Evolutionary conservation across 2,888 invertebrate genomes (phyloP).

Genomic region (Nomada flava): DNA sequence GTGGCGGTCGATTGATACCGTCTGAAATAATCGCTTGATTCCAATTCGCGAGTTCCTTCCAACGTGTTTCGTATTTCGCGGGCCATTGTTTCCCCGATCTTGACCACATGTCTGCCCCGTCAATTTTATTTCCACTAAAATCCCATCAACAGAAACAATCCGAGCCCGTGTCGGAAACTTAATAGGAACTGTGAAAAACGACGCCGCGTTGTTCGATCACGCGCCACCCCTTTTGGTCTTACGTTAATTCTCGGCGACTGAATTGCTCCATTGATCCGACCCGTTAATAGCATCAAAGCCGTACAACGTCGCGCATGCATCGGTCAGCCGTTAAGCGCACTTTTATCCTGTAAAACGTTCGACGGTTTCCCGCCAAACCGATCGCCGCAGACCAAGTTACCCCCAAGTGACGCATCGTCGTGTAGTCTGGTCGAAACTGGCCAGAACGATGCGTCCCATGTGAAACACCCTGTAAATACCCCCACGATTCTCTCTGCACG

Average conservation of each 20-base stretch:
- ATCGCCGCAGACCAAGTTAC: conserved; percentile 45
- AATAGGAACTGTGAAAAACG: conserved; percentile 5
- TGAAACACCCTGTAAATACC: conserved; percentile 76
- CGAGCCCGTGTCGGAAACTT: not conserved
- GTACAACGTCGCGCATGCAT: conserved; percentile 37
- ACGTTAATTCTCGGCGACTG: conserved; percentile 17
- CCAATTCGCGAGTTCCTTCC: not conserved
- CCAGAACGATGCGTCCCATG: conserved; percentile 63
- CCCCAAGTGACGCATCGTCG: conserved; percentile 63
- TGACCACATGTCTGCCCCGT: not conserved
- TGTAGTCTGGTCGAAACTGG: conserved; percentile 60
- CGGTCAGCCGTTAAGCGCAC: conserved; percentile 49
- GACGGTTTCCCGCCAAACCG: conserved; percentile 64
- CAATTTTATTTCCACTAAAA: conserved; percentile 21
- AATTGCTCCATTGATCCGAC: conserved; percentile 37
- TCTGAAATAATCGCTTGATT: conserved; percentile 2
- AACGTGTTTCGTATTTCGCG: not conserved
- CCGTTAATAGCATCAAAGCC: conserved; percentile 48
- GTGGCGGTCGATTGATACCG: not conserved
- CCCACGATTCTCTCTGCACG: conserved; percentile 36
- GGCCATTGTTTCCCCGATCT: not conserved
- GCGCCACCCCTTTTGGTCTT: conserved; percentile 12
- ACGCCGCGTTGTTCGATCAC: not conserved
- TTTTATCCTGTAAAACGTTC: conserved; percentile 43
- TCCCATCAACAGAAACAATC: conserved; percentile 14